phyloP scores from a whole-genome alignment of 2,888 invertebrate species.

The Trichogramma dendrolimi region DNA sequence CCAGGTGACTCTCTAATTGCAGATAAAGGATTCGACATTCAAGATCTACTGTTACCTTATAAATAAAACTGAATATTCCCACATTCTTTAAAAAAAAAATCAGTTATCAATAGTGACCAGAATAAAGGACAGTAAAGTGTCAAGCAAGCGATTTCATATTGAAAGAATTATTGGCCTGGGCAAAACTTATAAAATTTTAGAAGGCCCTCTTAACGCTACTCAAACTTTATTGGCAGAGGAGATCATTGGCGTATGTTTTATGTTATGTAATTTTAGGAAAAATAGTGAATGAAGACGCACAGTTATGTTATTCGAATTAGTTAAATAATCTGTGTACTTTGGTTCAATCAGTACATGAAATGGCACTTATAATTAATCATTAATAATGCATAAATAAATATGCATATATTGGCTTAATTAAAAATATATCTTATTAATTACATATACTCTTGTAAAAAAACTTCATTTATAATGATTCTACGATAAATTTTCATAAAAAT shows the following conservation, averaged over 20 bases:
- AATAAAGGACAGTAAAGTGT: slow-evolving; percentile 20
- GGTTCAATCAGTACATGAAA: too few relatives aligned
- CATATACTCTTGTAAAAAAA: slow-evolving; percentile 19
- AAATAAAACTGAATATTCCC: slow-evolving; percentile 30
- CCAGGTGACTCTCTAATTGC: slow-evolving; percentile 32
- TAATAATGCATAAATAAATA: too few relatives aligned
- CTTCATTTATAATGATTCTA: slow-evolving; percentile 20
- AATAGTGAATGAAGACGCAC: not conserved
- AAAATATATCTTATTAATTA: too few relatives aligned
- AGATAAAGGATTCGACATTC: slow-evolving; percentile 33
- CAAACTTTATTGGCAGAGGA: slow-evolving; percentile 18
- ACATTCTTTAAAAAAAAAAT: slow-evolving; percentile 21
- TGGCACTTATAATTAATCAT: too few relatives aligned
- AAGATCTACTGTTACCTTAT: slow-evolving; percentile 31
- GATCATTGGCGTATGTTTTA: slow-evolving; percentile 22
- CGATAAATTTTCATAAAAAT: slow-evolving; percentile 20
- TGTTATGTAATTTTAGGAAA: slow-evolving; percentile 26
- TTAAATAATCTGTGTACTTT: not conserved
- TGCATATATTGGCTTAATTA: too few relatives aligned
- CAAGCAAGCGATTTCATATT: slow-evolving; percentile 24
- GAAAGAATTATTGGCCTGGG: slow-evolving; percentile 26
- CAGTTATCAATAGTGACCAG: slow-evolving; percentile 16
- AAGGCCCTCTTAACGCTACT: slow-evolving; percentile 11
- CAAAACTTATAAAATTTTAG: slow-evolving; percentile 27
- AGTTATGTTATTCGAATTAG: not conserved